phyloP scores from a whole-genome alignment of 2,888 invertebrate genomes.

The Ischnura elegans region DNA sequence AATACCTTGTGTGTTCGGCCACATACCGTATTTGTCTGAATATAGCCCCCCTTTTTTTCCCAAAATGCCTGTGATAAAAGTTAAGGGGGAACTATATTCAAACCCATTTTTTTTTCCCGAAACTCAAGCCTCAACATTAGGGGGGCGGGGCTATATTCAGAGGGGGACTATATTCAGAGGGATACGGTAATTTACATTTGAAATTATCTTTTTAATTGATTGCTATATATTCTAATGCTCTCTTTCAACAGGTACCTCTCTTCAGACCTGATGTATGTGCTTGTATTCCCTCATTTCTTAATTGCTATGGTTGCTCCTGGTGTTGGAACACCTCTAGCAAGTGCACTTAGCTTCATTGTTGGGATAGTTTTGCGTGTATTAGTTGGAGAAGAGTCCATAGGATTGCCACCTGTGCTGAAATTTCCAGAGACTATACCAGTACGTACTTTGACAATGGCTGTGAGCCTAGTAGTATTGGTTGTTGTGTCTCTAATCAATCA shows the following conservation, averaged over 20 bases:
- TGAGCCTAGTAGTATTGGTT: slow-evolving; percentile 40
- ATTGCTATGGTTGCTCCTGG: slow-evolving; percentile 37
- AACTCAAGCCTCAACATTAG: no score
- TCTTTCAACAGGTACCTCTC: slow-evolving; percentile 59
- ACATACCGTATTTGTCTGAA: no score
- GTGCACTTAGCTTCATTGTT: slow-evolving; percentile 39
- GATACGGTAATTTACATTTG: no score
- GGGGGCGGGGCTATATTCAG: no score
- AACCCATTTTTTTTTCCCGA: no score
- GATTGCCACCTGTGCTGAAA: slow-evolving; percentile 28
- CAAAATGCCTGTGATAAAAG: no score
- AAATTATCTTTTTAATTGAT: no score
- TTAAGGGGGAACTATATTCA: no score
- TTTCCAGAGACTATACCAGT: slow-evolving; percentile 50
- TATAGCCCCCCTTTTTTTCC: no score
- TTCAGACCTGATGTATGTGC: slow-evolving; percentile 62
- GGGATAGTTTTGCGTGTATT: slow-evolving; percentile 30
- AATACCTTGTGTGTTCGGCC: no score
- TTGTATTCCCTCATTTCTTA: slow-evolving; percentile 57
- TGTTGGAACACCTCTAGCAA: slow-evolving; percentile 2
- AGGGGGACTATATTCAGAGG: no score
- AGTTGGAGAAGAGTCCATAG: slow-evolving; percentile 56
- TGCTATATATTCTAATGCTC: no score
- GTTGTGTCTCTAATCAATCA: neutral
- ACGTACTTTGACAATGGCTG: slow-evolving; percentile 41